Conservation (phyloP, 2,113 vertebrate genomes). For the Pituophis catenifer region DNA sequence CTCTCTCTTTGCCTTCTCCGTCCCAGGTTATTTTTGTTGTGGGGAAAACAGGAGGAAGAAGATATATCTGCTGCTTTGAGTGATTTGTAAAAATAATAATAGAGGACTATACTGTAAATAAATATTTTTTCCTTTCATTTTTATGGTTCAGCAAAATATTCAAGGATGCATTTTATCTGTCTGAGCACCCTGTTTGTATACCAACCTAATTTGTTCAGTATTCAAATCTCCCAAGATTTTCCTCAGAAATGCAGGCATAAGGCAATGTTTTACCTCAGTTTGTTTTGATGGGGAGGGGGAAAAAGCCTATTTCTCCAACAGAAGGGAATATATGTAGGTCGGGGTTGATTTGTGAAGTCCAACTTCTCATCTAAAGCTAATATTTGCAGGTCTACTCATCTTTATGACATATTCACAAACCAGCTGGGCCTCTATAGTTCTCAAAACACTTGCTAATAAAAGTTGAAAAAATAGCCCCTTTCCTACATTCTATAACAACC, state of each 20-base stretch:
- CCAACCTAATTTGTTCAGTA: not conserved
- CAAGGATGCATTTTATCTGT: not conserved
- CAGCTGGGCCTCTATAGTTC: not conserved
- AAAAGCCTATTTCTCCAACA: not conserved
- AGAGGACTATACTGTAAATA: not conserved
- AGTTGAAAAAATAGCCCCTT: not conserved
- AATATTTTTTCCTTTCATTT: not conserved
- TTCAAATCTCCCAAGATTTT: not conserved
- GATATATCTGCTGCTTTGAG: not conserved
- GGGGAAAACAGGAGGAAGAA: not conserved
- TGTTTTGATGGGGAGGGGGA: not conserved
- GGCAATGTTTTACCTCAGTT: not conserved
- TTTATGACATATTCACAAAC: not conserved
- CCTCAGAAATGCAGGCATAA: not conserved
- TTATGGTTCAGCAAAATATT: not conserved
- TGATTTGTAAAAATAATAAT: not conserved
- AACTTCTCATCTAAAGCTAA: not conserved
- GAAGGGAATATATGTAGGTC: not conserved
- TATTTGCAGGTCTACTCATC: not conserved
- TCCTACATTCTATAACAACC: not conserved
- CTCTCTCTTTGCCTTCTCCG: not conserved
- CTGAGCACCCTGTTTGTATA: not conserved
- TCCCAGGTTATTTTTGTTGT: not conserved
- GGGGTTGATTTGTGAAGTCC: not conserved
- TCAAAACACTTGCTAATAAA: not conserved